These are phyloP conservation scores for Euura lappo DNA, from an alignment of 1,140 invertebrate species.

Conservation along the genomic window DNA sequence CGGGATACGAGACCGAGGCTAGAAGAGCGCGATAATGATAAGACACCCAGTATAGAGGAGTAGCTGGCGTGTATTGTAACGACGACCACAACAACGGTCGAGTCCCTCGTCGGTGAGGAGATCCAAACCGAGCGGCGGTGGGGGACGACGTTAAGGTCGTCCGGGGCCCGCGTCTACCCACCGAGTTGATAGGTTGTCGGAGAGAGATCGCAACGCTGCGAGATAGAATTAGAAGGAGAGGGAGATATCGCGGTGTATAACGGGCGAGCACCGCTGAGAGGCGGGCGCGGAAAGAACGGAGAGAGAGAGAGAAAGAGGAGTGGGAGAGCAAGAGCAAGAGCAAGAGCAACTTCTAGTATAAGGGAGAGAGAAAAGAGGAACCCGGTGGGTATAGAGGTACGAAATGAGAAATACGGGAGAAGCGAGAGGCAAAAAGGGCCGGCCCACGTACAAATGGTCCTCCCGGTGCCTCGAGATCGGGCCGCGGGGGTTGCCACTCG, in stretches of 20 bases:
- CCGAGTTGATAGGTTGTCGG: conserved; percentile 63
- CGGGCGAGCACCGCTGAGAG: conserved; percentile 32
- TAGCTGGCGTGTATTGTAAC: not conserved
- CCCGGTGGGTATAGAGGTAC: conserved; percentile 30
- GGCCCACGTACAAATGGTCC: conserved; percentile 35
- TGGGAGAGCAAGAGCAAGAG: conserved; percentile 6
- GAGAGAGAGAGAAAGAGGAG: conserved; percentile 8
- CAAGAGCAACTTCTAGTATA: conserved; percentile 15
- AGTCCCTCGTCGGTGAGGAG: conserved; percentile 6
- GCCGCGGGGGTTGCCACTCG: conserved; percentile 6
- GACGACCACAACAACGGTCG: not conserved
- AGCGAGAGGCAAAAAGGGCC: conserved; percentile 29
- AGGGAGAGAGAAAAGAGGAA: not conserved
- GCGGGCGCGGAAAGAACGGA: conserved; percentile 25
- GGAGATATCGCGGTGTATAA: conserved; percentile 27
- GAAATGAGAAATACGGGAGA: conserved; percentile 36
- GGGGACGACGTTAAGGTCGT: conserved; percentile 31
- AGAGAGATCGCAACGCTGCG: conserved; percentile 49
- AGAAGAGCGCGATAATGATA: too few species aligned
- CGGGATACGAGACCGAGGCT: too few species aligned
- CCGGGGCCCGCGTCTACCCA: conserved; percentile 56
- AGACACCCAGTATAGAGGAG: not conserved
- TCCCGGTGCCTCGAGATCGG: conserved; percentile 27
- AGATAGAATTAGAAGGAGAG: conserved; percentile 60
- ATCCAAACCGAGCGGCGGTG: not conserved